These are phyloP conservation scores for Vespertilio murinus DNA, from an alignment of 2,797 vertebrate genomes.

Conservation along the genomic window DNA sequence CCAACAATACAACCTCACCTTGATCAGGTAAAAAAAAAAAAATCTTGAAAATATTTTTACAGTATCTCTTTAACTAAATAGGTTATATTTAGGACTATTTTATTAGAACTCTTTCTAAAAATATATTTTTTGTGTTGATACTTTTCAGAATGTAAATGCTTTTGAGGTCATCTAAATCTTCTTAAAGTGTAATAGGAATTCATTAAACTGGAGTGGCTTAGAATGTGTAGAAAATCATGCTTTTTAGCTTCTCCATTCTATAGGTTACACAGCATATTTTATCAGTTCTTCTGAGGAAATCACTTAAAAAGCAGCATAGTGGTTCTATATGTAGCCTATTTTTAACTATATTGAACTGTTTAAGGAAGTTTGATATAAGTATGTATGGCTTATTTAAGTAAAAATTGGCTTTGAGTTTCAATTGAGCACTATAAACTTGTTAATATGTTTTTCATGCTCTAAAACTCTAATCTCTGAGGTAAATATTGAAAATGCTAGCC, in stretches of 20 bases:
- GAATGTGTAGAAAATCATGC: background rate
- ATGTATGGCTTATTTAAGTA: conserved; percentile 24
- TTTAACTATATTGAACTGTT: conserved; percentile 37
- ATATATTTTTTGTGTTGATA: background rate
- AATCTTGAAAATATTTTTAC: background rate
- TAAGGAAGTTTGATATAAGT: background rate
- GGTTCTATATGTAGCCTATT: background rate
- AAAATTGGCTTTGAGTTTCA: conserved; percentile 34
- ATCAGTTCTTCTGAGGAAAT: background rate
- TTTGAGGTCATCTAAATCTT: background rate
- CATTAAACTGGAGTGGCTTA: background rate
- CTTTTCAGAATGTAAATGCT: conserved; percentile 20
- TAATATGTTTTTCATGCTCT: background rate
- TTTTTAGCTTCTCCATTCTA: background rate
- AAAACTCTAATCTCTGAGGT: background rate
- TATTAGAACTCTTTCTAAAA: conserved; percentile 8
- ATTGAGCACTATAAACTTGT: background rate
- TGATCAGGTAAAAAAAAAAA: conserved; percentile 91
- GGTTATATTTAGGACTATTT: background rate
- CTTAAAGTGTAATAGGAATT: background rate
- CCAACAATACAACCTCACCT: conserved; percentile 88
- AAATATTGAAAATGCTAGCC: background rate
- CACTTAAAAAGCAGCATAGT: background rate
- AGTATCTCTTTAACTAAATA: background rate
- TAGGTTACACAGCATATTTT: background rate